These are phyloP conservation scores for Macrophya alboannulata DNA, from an alignment of 2,888 invertebrate species.

Conservation along the genomic window DNA sequence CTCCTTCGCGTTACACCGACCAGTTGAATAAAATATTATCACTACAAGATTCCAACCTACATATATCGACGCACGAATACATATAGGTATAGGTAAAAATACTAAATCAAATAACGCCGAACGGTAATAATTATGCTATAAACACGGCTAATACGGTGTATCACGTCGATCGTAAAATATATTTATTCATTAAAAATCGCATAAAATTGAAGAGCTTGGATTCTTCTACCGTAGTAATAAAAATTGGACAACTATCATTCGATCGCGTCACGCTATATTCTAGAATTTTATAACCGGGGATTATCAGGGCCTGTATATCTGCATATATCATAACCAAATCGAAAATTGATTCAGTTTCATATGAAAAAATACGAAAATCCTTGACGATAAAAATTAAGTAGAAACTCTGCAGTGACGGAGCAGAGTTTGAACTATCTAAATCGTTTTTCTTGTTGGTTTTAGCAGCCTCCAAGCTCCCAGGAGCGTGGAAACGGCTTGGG, in stretches of 20 bases:
- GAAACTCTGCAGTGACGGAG: no score
- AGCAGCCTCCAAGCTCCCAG: slow-evolving; percentile 84
- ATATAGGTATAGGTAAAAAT: not conserved
- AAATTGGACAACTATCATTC: not conserved
- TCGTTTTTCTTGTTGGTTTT: slow-evolving; percentile 73
- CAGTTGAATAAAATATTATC: slow-evolving; percentile 23
- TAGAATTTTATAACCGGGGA: not conserved
- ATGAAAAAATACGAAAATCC: no score
- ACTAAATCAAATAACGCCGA: slow-evolving; percentile 17
- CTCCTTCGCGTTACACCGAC: not conserved
- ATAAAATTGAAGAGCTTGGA: not conserved
- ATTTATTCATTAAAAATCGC: not conserved
- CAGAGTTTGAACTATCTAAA: slow-evolving; percentile 18
- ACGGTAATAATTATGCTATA: slow-evolving; percentile 36
- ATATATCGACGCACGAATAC: not conserved
- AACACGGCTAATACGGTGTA: slow-evolving; percentile 20
- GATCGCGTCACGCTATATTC: not conserved
- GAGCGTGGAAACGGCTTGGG: slow-evolving; percentile 79
- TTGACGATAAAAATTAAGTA: no score
- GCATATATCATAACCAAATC: no score
- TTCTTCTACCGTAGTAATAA: not conserved
- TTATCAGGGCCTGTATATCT: no score
- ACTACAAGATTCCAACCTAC: not conserved
- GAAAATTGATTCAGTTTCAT: not conserved
- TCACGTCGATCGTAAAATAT: slow-evolving; percentile 10